These are phyloP conservation scores for Drosophila sechellia DNA, from an alignment of 1,140 invertebrate species.

Conservation along the genomic window DNA sequence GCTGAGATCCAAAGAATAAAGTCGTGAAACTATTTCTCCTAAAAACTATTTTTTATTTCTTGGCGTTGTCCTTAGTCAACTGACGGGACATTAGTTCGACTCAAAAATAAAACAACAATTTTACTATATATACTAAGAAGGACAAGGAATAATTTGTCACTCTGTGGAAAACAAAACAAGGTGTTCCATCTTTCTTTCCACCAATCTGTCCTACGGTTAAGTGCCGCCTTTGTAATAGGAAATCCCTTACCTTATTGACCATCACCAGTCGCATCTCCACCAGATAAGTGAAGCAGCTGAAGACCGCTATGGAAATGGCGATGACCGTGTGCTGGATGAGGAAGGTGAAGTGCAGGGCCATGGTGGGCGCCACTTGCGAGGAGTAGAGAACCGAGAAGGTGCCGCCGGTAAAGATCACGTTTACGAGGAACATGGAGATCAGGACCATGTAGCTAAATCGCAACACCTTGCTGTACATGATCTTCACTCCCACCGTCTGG, in stretches of 20 bases:
- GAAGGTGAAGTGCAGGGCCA: constrained; percentile 70
- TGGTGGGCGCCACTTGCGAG: constrained; percentile 45
- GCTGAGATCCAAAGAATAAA: too few species aligned
- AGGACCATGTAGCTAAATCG: constrained; percentile 68
- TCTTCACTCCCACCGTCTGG: constrained; percentile 71
- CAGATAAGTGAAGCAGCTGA: constrained; percentile 71
- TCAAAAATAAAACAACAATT: too few species aligned
- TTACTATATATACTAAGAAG: neutral
- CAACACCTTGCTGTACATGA: constrained; percentile 79
- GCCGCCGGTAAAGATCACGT: constrained; percentile 54
- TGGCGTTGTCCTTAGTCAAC: too few species aligned
- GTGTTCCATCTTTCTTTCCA: too few species aligned
- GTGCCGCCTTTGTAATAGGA: too few species aligned
- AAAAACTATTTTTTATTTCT: too few species aligned
- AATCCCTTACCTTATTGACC: constrained; percentile 73
- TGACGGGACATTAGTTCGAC: too few species aligned
- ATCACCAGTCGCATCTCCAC: constrained; percentile 75
- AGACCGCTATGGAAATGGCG: constrained; percentile 62
- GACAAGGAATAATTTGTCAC: too few species aligned
- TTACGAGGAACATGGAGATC: constrained; percentile 58
- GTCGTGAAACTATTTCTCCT: too few species aligned
- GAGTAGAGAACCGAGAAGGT: constrained; percentile 66
- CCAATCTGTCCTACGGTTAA: too few species aligned
- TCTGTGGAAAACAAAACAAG: too few species aligned
- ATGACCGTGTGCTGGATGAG: constrained; percentile 78